A percentile compares a stretch with the other conserved stretches of the same genome.
These are phyloP conservation scores for Pyxicephalus adspersus DNA, from an alignment of 2,113 vertebrate species.

Conservation along the genomic window DNA sequence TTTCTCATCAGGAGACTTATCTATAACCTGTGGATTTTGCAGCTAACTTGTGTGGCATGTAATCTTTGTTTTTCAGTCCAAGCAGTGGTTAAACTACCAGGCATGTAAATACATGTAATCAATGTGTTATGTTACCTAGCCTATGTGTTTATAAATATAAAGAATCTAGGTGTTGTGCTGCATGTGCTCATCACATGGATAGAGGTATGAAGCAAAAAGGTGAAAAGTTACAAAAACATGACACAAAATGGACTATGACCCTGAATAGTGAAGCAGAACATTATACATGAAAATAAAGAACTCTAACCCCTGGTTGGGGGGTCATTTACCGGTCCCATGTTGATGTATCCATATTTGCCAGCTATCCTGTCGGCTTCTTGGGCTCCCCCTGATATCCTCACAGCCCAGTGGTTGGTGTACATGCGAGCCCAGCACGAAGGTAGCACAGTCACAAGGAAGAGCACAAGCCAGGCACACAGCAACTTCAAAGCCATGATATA, in stretches of 20 bases:
- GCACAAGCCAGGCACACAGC: constrained; percentile 74
- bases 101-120: not conserved
- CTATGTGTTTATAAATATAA: no score
- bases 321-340: constrained; percentile 91
- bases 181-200: no score
- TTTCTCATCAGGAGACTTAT: not conserved
- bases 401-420: constrained; percentile 99
- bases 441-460: constrained; percentile 83
- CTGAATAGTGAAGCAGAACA: not conserved
- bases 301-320: not conserved
- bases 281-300: not conserved
- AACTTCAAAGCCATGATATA: constrained; percentile 82
- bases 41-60: not conserved
- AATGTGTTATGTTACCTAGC: not conserved
- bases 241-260: not conserved
- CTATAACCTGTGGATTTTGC: constrained; percentile 34
- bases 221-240: constrained; percentile 25
- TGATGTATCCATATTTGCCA: constrained; percentile 93
- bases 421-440: constrained; percentile 86
- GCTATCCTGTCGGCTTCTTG: constrained; percentile 90
- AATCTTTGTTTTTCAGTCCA: not conserved
- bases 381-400: constrained; percentile 87
- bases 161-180: no score
- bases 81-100: not conserved
- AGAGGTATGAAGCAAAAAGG: not conserved